Evolutionary conservation across 35 echinoderm and acorn worm genomes (phyloP), one percentile per base, ranked within the genome.

Genomic region (Apostichopus japonicus): DNA sequence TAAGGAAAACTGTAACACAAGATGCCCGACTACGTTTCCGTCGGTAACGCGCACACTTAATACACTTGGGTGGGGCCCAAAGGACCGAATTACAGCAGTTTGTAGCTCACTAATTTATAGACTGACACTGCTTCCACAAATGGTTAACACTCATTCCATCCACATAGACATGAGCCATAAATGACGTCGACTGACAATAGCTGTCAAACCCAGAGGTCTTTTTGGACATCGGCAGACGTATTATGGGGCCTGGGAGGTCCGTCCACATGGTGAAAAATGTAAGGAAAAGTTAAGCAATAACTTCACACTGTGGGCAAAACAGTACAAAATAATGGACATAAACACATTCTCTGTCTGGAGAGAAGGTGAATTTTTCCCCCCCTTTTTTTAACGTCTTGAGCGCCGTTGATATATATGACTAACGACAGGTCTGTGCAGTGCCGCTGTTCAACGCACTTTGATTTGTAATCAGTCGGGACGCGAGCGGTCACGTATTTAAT

Each of bases 31-130:
- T 84, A 59, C 54, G 57, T 84, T 84, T 84, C 81, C 53, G 81
- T 84, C 81, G 57, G 81, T 54, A 57, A 55, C 56, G 81, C 81
- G 57, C 53, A 84, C 81, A 84, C 24, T 84, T 84, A 84, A 84
- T 84, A 84, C 81, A 84, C 81, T 84, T 84, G 81, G 81, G 81
- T 84, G 81, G 81, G 81, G 81, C 81, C 81, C 81, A 84, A 84
- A 84, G 81, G 81, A 84, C 81, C 81, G 57, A 84, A 84, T 84
- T 59, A 84, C 81, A 84, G 81, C 81, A 56, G 14, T 84, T 84
- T 58, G 81, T 84, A 84, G 57, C 81, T 84, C 81, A 84, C 81
- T 84, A 84, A 84, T 84, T 84, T 84, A 84, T 84, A 84, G 56
- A 44, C 81, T 84, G 7, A 84, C 81, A 84, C 81, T 84, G 11